A percentile compares a stretch with the other conserved stretches of the same genome.
These are phyloP conservation scores for Cromileptes altivelis DNA, from an alignment of 2,113 vertebrate genomes.

Conservation along the genomic window DNA sequence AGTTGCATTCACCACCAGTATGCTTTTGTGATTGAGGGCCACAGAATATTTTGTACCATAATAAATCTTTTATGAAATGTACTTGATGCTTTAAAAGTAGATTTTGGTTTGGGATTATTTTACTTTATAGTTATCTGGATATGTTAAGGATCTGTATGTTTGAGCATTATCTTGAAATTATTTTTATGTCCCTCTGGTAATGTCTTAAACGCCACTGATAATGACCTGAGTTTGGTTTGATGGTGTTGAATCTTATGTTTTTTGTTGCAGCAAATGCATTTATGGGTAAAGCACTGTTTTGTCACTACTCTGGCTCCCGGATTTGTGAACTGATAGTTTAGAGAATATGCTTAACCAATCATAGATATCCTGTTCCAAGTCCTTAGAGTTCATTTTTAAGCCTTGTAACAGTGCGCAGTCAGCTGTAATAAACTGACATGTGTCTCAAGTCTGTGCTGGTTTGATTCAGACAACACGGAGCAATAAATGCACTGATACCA, in stretches of 20 bases:
- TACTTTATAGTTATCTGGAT: slow-evolving; percentile 46
- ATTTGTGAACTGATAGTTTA: slow-evolving; percentile 58
- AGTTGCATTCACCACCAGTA: slow-evolving; percentile 65
- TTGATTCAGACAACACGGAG: slow-evolving; percentile 26
- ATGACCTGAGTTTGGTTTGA: slow-evolving; percentile 28
- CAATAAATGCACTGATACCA: slow-evolving; percentile 12
- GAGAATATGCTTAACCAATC: slow-evolving; percentile 68
- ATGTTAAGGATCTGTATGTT: slow-evolving; percentile 43
- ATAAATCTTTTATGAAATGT: slow-evolving; percentile 56
- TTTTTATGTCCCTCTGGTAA: slow-evolving; percentile 27
- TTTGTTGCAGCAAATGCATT: slow-evolving; percentile 39
- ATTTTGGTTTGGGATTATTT: slow-evolving; percentile 49
- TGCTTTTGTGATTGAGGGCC: slow-evolving; percentile 62
- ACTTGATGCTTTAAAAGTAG: slow-evolving; percentile 72
- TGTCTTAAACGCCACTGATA: slow-evolving; percentile 27
- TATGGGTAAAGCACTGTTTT: slow-evolving; percentile 33
- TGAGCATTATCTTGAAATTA: slow-evolving; percentile 28
- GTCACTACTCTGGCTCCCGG: slow-evolving; percentile 44
- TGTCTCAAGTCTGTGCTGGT: slow-evolving; percentile 53
- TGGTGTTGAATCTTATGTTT: slow-evolving; percentile 11
- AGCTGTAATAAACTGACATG: slow-evolving; percentile 72
- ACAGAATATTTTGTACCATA: slow-evolving; percentile 69
- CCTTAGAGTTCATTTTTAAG: slow-evolving; percentile 49
- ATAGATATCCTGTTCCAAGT: slow-evolving; percentile 42
- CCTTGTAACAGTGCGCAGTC: slow-evolving; percentile 64